These are phyloP conservation scores for Drosophila nigromelanica DNA, from an alignment of 1,140 invertebrate species.

Conservation along the genomic window DNA sequence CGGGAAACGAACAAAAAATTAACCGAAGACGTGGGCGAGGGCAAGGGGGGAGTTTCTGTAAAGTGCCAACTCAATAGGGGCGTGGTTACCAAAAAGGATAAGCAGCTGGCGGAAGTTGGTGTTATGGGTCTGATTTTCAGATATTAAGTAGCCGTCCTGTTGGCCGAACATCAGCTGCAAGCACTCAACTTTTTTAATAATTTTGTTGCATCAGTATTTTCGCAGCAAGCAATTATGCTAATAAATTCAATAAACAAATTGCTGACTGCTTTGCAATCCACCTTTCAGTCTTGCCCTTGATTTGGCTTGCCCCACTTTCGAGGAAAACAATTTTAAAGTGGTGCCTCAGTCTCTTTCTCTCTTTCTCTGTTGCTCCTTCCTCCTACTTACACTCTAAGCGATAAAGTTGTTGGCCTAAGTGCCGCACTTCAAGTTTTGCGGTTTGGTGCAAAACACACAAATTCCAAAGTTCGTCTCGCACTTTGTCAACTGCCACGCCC, in stretches of 20 bases:
- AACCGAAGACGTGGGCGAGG: background rate
- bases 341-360: constrained; percentile 8
- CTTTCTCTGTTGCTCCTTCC: background rate
- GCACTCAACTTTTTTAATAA: constrained; percentile 67
- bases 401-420: constrained; percentile 75
- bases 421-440: constrained; percentile 54
- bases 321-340: constrained; percentile 21
- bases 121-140: constrained; percentile 39
- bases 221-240: constrained; percentile 73
- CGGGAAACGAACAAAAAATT: constrained; percentile 3
- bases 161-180: constrained; percentile 47
- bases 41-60: constrained; percentile 11
- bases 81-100: constrained; percentile 58
- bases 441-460: constrained; percentile 62
- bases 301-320: constrained; percentile 46
- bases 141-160: constrained; percentile 38
- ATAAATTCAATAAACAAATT: constrained; percentile 78
- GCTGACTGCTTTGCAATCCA: constrained; percentile 7
- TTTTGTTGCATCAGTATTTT: constrained; percentile 33
- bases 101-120: constrained; percentile 61
- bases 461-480: constrained; percentile 67
- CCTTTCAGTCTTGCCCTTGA: constrained; percentile 34
- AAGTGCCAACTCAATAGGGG: background rate
- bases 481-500: constrained; percentile 67
- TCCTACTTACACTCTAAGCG: constrained; percentile 44